These are phyloP conservation scores for Drosophila grimshawi DNA, from an alignment of 1,140 invertebrate genomes.

Conservation along the genomic window DNA sequence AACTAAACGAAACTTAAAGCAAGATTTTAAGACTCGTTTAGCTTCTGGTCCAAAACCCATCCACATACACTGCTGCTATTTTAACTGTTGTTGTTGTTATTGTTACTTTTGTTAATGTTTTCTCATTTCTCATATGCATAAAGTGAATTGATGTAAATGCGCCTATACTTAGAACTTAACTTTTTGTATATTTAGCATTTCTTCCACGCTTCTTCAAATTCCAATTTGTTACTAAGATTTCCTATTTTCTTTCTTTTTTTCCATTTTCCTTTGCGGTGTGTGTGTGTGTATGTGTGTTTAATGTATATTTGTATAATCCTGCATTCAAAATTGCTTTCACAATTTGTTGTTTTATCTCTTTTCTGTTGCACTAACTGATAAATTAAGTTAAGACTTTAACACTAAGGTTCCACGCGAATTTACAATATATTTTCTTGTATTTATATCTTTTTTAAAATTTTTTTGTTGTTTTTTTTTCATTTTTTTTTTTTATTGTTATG, in stretches of 20 bases:
- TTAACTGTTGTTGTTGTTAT: slow-evolving; percentile 18
- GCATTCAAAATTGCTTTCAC: slow-evolving; percentile 57
- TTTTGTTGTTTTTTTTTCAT: slow-evolving; percentile 40
- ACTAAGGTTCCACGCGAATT: slow-evolving; percentile 61
- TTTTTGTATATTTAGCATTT: slow-evolving; percentile 34
- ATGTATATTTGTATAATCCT: slow-evolving; percentile 58
- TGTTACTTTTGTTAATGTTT: slow-evolving; percentile 36
- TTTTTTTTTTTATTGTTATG: slow-evolving; percentile 30
- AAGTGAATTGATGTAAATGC: slow-evolving; percentile 61
- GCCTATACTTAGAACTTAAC: slow-evolving; percentile 54
- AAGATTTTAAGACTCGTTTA: background rate
- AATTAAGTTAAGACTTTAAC: slow-evolving; percentile 49
- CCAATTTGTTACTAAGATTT: slow-evolving; percentile 67
- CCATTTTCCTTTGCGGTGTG: background rate
- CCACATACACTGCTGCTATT: slow-evolving; percentile 3
- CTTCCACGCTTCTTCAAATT: slow-evolving; percentile 56
- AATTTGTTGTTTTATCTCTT: slow-evolving; percentile 10
- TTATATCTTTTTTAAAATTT: slow-evolving; percentile 37
- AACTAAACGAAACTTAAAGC: slow-evolving; percentile 52
- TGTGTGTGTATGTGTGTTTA: too few relatives aligned
- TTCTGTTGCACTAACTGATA: slow-evolving; percentile 56
- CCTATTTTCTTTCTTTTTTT: slow-evolving; percentile 33
- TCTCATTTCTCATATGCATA: slow-evolving; percentile 35
- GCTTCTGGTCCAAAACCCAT: background rate
- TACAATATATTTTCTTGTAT: slow-evolving; percentile 61